These are phyloP conservation scores for Naso thynnoides DNA, from an alignment of 2,797 vertebrate genomes.

Conservation along the genomic window DNA sequence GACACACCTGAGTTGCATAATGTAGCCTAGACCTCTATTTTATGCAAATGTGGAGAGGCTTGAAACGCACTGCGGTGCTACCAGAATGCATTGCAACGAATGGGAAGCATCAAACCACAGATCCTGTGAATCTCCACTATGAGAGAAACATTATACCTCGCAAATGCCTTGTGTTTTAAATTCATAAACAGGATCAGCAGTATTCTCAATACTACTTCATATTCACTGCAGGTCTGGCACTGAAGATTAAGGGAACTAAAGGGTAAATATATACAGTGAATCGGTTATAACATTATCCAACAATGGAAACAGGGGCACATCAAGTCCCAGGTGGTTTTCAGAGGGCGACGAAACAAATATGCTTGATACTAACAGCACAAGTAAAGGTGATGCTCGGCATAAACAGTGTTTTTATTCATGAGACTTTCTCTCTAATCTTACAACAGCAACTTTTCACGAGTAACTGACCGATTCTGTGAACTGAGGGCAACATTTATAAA, in stretches of 20 bases:
- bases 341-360: conserved; percentile 44
- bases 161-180: conserved; percentile 11
- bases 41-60: too few species aligned
- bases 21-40: too few species aligned
- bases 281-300: conserved; percentile 58
- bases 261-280: conserved; percentile 66
- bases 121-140: too few species aligned
- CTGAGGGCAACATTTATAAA: conserved; percentile 26
- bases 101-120: too few species aligned
- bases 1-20: too few species aligned
- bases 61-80: too few species aligned
- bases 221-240: conserved; percentile 41
- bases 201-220: conserved; percentile 41
- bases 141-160: not conserved
- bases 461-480: conserved; percentile 24
- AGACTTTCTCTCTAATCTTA: conserved; percentile 3
- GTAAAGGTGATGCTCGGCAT: conserved; percentile 47
- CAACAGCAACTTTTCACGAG: conserved; percentile 16
- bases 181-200: conserved; percentile 24
- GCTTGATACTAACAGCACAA: conserved; percentile 39
- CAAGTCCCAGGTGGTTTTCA: conserved; percentile 42
- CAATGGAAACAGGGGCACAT: conserved; percentile 42
- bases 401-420: conserved; percentile 44
- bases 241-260: conserved; percentile 56
- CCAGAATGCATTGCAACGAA: too few species aligned